Evolutionary conservation across 2,797 vertebrate species (phyloP).

Genomic region (Schizopygopsis pylzovi): DNA sequence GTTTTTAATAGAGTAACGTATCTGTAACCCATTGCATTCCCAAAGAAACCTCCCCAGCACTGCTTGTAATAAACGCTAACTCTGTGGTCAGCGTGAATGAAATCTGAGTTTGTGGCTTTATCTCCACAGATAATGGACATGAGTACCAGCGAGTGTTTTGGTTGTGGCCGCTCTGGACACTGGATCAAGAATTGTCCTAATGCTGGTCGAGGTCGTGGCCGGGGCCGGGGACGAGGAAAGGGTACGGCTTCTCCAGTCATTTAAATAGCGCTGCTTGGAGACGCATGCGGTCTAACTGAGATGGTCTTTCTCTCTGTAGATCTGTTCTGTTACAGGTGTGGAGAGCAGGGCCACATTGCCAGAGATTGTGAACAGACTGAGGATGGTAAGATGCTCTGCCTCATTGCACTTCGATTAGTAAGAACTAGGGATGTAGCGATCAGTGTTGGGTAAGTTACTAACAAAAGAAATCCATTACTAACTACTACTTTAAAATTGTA

Average conservation of each 20-base stretch:
- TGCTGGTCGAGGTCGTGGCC: conserved; percentile 76
- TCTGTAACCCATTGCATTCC: neutral
- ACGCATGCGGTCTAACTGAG: neutral
- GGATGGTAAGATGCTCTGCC: conserved; percentile 86
- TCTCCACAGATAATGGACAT: conserved; percentile 81
- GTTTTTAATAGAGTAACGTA: neutral
- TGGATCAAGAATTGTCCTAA: conserved; percentile 96
- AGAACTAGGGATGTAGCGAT: neutral
- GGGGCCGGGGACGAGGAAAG: conserved; percentile 70
- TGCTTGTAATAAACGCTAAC: neutral
- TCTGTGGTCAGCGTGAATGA: neutral
- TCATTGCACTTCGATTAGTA: neutral
- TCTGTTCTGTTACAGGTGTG: conserved; percentile 92
- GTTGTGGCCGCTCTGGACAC: conserved; percentile 94
- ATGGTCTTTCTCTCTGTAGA: conserved; percentile 64
- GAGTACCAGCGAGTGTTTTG: conserved; percentile 96
- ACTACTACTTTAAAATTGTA: no score
- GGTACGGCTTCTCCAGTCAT: conserved; percentile 62
- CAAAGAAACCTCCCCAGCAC: neutral
- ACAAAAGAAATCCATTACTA: no score
- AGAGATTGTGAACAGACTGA: conserved; percentile 98
- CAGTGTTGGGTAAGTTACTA: no score
- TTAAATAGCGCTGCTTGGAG: neutral
- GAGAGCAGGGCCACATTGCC: conserved; percentile 97
- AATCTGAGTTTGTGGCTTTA: neutral